A percentile compares a stretch with the other conserved stretches of the same genome.
phyloP scores from a whole-genome alignment of 1,140 invertebrate species.

The Eubasilissa regina region DNA sequence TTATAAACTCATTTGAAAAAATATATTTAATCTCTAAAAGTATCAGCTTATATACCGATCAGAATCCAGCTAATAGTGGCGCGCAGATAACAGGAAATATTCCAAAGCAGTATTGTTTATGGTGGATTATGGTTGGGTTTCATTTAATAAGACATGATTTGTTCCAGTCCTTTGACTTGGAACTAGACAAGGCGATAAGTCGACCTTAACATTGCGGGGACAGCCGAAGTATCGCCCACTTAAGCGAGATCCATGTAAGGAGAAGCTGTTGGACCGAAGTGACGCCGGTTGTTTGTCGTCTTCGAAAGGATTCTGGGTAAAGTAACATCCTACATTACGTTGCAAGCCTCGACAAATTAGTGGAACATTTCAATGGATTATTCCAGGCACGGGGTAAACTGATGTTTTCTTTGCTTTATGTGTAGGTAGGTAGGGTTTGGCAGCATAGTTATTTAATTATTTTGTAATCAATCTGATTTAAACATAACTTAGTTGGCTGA shows the following conservation, averaged over 20 bases:
- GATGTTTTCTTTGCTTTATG: too few species aligned
- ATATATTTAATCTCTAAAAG: too few species aligned
- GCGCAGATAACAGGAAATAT: too few species aligned
- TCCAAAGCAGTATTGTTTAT: too few species aligned
- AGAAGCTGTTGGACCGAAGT: slow-evolving; percentile 26
- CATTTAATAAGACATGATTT: slow-evolving; percentile 31
- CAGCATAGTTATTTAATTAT: too few species aligned
- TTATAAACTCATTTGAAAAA: too few species aligned
- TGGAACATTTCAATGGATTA: neutral
- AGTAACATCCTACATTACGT: slow-evolving; percentile 9
- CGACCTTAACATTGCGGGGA: slow-evolving; percentile 47
- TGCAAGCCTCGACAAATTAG: slow-evolving; percentile 12
- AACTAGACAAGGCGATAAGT: slow-evolving; percentile 37
- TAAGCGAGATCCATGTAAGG: slow-evolving; percentile 38
- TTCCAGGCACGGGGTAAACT: neutral
- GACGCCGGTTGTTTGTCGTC: slow-evolving; percentile 34
- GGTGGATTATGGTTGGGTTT: neutral
- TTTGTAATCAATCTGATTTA: too few species aligned
- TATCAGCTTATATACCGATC: too few species aligned
- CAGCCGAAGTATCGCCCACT: slow-evolving; percentile 43
- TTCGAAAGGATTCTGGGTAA: neutral
- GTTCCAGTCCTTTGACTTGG: slow-evolving; percentile 27
- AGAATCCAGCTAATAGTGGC: too few species aligned
- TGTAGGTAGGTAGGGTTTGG: too few species aligned
- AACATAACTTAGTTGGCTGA: too few species aligned